Evolutionary conservation across 2,888 invertebrate genomes (phyloP).

Genomic region (Prosapia bicincta): DNA sequence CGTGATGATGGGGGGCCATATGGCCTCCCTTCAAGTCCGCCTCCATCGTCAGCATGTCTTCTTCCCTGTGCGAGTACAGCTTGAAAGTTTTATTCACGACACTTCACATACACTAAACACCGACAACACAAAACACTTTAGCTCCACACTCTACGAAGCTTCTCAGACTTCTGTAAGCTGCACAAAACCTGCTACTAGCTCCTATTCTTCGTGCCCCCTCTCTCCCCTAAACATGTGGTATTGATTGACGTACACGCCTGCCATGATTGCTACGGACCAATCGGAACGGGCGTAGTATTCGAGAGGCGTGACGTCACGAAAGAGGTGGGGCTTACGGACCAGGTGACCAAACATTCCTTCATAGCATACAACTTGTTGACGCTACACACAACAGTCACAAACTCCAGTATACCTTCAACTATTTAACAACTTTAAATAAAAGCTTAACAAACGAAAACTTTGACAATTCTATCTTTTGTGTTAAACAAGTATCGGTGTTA

Average conservation of each 20-base stretch:
- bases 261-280: slow-evolving; percentile 42
- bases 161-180: slow-evolving; percentile 46
- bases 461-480: background rate
- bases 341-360: slow-evolving; percentile 18
- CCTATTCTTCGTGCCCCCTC: background rate
- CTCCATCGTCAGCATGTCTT: slow-evolving; percentile 90
- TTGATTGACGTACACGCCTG: slow-evolving; percentile 43
- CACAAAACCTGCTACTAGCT: slow-evolving; percentile 10
- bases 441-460: background rate
- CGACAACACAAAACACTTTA: slow-evolving; percentile 21
- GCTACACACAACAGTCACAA: background rate
- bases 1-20: slow-evolving; percentile 73
- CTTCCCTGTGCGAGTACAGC: slow-evolving; percentile 80
- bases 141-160: slow-evolving; percentile 45
- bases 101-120: slow-evolving; percentile 6
- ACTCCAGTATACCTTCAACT: slow-evolving; percentile 3
- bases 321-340: slow-evolving; percentile 21
- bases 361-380: slow-evolving; percentile 26
- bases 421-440: slow-evolving; percentile 3
- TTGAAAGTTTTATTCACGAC: slow-evolving; percentile 50
- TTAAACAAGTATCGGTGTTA: background rate
- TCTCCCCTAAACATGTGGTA: slow-evolving; percentile 31
- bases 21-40: slow-evolving; percentile 86
- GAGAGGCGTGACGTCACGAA: slow-evolving; percentile 36
- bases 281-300: slow-evolving; percentile 28